Percentiles rank a stretch among this genome's conserved stretches.
Conservation (phyloP, 2,797 vertebrate species). For the Darevskia mixta region DNA sequence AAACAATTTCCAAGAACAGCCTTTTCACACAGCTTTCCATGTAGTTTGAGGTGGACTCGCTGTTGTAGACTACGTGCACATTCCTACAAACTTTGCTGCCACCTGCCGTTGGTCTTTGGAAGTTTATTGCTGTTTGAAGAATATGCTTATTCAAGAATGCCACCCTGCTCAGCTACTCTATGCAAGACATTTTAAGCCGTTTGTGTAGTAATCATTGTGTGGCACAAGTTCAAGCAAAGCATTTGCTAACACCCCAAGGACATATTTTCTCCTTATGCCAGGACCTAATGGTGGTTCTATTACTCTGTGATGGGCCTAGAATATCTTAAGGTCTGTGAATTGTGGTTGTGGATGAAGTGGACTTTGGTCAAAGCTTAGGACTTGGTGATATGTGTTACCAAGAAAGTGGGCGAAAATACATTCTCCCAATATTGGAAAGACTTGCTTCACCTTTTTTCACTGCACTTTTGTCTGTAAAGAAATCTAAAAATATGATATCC, state of each 20-base stretch:
- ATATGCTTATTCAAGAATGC: not conserved
- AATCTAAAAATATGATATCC: slow-evolving; percentile 46
- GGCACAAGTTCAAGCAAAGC: not conserved
- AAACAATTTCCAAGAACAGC: not conserved
- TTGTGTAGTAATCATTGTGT: not conserved
- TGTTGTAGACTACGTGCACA: accelerated
- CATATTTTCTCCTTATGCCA: too few species aligned
- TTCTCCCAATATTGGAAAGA: not conserved
- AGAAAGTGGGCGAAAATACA: not conserved
- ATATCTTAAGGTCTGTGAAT: not conserved
- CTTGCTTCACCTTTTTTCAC: not conserved
- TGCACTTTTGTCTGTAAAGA: slow-evolving; percentile 40
- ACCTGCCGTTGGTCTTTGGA: slow-evolving; percentile 76
- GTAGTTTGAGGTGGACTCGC: not conserved
- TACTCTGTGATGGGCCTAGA: not conserved
- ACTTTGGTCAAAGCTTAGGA: not conserved
- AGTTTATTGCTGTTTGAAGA: slow-evolving; percentile 24
- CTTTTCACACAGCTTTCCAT: slow-evolving; percentile 26
- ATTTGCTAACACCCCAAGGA: not conserved
- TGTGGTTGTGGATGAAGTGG: not conserved
- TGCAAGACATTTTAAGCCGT: not conserved
- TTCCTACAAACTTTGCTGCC: slow-evolving; percentile 82
- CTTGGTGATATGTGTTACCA: not conserved
- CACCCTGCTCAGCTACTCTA: not conserved
- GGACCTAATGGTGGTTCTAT: too few species aligned